These are phyloP conservation scores for Subacronicta megacephala DNA, from an alignment of 2,888 invertebrate genomes.

Conservation along the genomic window DNA sequence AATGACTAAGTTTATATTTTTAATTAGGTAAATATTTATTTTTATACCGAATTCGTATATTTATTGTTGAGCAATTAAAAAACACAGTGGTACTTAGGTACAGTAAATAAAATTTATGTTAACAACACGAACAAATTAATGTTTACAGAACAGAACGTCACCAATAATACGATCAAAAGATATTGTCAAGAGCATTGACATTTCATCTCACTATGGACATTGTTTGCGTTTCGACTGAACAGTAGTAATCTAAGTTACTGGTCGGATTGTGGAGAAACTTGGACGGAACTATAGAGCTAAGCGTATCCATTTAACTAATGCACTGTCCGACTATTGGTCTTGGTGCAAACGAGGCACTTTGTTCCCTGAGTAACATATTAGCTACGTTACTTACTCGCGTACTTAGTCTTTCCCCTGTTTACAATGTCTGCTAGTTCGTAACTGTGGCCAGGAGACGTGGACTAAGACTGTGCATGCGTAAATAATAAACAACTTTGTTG, in stretches of 20 bases:
- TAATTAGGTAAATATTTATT: no score
- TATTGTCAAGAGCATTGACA: slow-evolving; percentile 68
- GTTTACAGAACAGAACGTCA: slow-evolving; percentile 18
- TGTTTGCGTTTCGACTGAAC: slow-evolving; percentile 79
- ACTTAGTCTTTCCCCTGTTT: slow-evolving; percentile 61
- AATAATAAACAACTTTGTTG: slow-evolving; percentile 16
- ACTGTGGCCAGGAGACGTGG: slow-evolving; percentile 21
- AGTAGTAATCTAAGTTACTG: slow-evolving; percentile 83
- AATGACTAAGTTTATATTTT: no score
- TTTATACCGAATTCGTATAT: no score
- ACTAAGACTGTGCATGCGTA: slow-evolving; percentile 15
- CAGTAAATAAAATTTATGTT: no score
- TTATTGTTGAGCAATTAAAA: no score
- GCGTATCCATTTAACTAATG: slow-evolving; percentile 88
- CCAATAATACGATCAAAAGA: slow-evolving; percentile 49
- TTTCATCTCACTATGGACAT: slow-evolving; percentile 74
- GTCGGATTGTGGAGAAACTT: slow-evolving; percentile 83
- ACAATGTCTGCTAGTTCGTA: slow-evolving; percentile 51
- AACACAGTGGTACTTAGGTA: no score
- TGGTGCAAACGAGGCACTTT: slow-evolving; percentile 85
- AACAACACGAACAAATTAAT: no score
- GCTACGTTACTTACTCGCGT: slow-evolving; percentile 66
- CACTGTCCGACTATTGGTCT: slow-evolving; percentile 87
- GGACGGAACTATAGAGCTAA: slow-evolving; percentile 78
- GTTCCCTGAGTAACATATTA: slow-evolving; percentile 81